Base-by-base conservation (phyloP, 2,888 invertebrate genomes). In the Pteria penguin region DNA sequence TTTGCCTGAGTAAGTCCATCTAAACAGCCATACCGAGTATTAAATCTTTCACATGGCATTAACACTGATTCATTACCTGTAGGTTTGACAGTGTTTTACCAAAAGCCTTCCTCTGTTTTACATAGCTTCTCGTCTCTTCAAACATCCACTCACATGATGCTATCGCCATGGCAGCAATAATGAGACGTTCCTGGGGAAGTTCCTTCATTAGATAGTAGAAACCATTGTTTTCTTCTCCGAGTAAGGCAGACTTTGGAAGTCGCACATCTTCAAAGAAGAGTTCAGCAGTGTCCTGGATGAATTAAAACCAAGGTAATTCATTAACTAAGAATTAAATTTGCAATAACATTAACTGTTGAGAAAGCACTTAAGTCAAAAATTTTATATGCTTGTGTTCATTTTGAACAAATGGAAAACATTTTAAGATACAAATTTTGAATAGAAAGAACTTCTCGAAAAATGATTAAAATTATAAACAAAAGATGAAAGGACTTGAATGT, bases 151-250 rank as follows among this genome's bases (percentile, higher is more conserved):
- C 93, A 75, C 87, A 85, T 27, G 88, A 83, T 4, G 92, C 91
- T 60, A 83, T 78, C 2, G 87, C 90, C 78, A 91, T 84, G 61
- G 83, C 85, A 18, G 90, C 92, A 76, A 93, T 92, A 27, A 91
- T 79, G 8, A 93, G 87, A 2, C 93, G 86, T 80, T 93, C 93
- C 84, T 92, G 92, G 0, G 93, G 93, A 75, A 93, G 84, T 81
- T 93, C 92, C 69, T 91, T 86, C 92, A 93, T 93, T 32, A 93
- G 85, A 82, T 92, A 91, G 75, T 90, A 91, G 83, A 92, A 92
- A 0, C 93, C 93, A 70, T 90, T 89, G 83, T 91, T 92, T 60
- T 87, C 89, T 73, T 92, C 89, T 1, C 93, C 93, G 1, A 93
- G 84, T 4, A 92, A 82, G 24, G 90, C 90, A 68, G 86, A 85